Conservation (phyloP, 1,140 invertebrate genomes). For the Teleopsis dalmanni region DNA sequence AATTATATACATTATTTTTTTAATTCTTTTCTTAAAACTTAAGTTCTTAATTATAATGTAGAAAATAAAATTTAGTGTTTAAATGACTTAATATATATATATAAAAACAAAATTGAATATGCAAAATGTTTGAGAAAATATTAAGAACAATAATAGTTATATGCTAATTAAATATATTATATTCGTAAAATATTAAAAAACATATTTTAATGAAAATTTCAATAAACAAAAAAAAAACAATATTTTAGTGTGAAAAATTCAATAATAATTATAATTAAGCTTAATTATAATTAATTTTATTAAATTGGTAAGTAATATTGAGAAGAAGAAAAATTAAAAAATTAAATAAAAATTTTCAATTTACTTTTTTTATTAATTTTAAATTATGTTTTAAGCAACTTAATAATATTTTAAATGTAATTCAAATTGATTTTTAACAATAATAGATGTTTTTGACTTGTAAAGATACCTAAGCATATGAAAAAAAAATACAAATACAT, state of each 20-base stretch:
- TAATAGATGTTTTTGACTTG: no score
- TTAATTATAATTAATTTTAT: not conserved
- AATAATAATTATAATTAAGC: constrained; percentile 3
- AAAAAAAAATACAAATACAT: no score
- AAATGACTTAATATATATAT: not conserved
- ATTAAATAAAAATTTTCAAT: no score
- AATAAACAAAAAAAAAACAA: not conserved
- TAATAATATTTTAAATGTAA: no score
- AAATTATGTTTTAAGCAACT: no score
- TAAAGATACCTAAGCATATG: no score
- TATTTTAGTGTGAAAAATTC: not conserved
- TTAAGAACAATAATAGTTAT: constrained; percentile 46
- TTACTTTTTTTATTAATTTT: no score
- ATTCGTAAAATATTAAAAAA: constrained; percentile 10
- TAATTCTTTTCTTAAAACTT: not conserved
- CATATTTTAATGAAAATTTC: not conserved
- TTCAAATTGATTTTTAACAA: no score
- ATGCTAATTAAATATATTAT: constrained; percentile 41
- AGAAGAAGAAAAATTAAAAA: not conserved
- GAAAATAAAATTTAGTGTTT: no score
- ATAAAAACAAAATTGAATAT: constrained; percentile 9
- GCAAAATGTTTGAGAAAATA: constrained; percentile 30
- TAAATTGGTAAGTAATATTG: not conserved
- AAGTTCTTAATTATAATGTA: no score
- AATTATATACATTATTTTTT: no score